These are phyloP conservation scores for Vanessa cardui DNA, from an alignment of 2,888 invertebrate species.

Conservation along the genomic window DNA sequence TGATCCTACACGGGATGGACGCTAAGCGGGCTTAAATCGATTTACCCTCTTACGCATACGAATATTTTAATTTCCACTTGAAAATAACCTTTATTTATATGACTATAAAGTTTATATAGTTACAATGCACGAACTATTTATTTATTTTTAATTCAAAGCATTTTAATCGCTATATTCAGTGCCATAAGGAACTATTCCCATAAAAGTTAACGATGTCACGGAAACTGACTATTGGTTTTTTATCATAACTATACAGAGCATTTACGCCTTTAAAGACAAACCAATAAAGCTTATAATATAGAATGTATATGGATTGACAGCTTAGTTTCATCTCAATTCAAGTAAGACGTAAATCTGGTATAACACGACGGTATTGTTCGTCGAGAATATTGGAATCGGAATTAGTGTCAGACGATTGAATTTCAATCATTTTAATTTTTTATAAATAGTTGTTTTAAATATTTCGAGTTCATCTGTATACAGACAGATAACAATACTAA, in stretches of 20 bases:
- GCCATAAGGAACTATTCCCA: not conserved
- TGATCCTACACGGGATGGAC: conserved; percentile 59
- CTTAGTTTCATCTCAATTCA: conserved; percentile 65
- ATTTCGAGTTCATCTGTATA: not conserved
- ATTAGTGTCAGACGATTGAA: conserved; percentile 33
- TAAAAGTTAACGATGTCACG: not conserved
- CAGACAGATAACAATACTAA: not conserved
- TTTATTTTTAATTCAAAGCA: not conserved
- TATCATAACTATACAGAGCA: not conserved
- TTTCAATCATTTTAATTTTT: not conserved
- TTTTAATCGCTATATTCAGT: not conserved
- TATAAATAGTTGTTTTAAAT: not conserved
- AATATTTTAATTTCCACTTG: not conserved
- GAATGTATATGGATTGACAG: conserved; percentile 18
- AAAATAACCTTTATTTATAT: not conserved
- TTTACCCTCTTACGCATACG: conserved; percentile 26
- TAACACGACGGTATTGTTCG: conserved; percentile 52
- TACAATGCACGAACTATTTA: not conserved
- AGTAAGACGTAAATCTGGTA: conserved; percentile 51
- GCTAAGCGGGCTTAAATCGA: conserved; percentile 54
- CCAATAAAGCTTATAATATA: not conserved
- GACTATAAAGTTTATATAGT: not conserved
- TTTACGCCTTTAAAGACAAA: not conserved
- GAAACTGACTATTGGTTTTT: not conserved
- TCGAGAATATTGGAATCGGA: conserved; percentile 24